Base-by-base conservation (phyloP, 2,797 vertebrate species). In the Fistularia commersonii region DNA sequence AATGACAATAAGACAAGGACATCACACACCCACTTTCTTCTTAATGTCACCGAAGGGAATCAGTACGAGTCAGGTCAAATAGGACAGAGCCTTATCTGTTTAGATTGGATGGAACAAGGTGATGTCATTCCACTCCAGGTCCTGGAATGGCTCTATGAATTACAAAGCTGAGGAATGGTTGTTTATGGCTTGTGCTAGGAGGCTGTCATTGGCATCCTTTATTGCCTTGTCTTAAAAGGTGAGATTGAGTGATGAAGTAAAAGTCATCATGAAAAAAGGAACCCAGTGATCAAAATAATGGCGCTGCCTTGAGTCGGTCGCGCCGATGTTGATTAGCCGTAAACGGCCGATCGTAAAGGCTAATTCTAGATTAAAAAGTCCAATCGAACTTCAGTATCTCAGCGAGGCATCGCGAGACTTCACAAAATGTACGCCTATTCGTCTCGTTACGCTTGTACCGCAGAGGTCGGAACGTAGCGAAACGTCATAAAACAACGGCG, bases 201-300 rank as follows among this genome's bases (percentile, higher is more conserved):
- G 23, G 23, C 23, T 23, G 77, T 79, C 74, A 76, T 73, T 81
- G 80, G 66, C 48, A 61, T 71, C 51, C 51, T 79, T 80, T 76
- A 82, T 44, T 54, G 53, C 72, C 41, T 14, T 51, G 58, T 64
- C 59, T 64, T 66, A 51, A 73, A 78, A 67, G 61, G 69, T 69
- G 61, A 66, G 64, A 79, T 69, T 72, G 67, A 77, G 66, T 49
- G 32, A 14, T 61, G 38, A 32, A 41, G 51, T 74, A 61, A 80
- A 74, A 69, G 42, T 11, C 44, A 63, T 15, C 33, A 73, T 71
- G 53, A 39, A 37, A 14, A 1, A 35, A 41, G 40, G 31, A 5
- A 58, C 40, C 1, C 54, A 59, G 65, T 56, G 43, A 63, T 69
- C 39, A 61, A 63, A 47, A 56, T 53, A 59, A 64, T 64, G 44